phyloP scores from a whole-genome alignment of 2,888 invertebrate genomes.

The Apamea monoglypha region DNA sequence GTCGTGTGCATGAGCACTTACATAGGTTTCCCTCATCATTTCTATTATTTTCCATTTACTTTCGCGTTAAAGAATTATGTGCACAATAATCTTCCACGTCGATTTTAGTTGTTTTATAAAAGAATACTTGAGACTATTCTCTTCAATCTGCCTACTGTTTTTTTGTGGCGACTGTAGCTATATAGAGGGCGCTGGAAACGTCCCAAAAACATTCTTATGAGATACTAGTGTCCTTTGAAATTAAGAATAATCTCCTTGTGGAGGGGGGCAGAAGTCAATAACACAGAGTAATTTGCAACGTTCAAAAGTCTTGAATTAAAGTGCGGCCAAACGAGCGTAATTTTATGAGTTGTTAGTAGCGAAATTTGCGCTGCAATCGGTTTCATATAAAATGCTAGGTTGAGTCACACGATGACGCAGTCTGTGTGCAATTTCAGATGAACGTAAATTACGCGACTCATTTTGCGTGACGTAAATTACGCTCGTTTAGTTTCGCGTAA shows the following conservation, averaged over 20 bases:
- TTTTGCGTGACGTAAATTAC: constrained; percentile 1
- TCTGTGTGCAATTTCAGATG: background rate
- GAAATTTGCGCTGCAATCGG: background rate
- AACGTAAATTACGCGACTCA: background rate
- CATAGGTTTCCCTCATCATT: background rate
- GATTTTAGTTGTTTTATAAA: background rate
- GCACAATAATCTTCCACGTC: constrained; percentile 28
- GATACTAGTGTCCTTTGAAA: background rate
- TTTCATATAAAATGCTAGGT: background rate
- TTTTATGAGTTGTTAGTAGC: background rate
- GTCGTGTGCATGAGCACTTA: background rate
- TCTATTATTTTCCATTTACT: background rate
- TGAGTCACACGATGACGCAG: background rate
- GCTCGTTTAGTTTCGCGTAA: background rate
- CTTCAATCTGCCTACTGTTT: background rate
- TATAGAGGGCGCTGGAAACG: background rate
- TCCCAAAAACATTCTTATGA: constrained; percentile 13
- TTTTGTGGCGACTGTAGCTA: background rate
- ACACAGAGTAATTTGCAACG: background rate
- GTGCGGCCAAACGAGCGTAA: background rate
- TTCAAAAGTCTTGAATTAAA: background rate
- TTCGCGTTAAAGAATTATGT: background rate
- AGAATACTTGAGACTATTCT: background rate
- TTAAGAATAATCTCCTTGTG: background rate
- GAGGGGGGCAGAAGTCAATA: background rate